Conservation (phyloP, 1,140 invertebrate genomes). For the Heterodera carotae region DNA sequence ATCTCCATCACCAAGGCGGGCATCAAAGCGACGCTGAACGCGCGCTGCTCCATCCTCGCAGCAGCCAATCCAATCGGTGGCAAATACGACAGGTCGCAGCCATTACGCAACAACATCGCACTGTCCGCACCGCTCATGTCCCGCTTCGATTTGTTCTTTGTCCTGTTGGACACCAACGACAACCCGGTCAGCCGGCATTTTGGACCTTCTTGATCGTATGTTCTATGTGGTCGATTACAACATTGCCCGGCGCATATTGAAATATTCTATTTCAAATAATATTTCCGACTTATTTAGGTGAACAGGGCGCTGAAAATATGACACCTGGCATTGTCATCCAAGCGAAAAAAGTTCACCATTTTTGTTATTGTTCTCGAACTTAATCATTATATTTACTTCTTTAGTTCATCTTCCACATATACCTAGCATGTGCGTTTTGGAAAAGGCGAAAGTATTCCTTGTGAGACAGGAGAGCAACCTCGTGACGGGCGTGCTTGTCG, state of each 20-base stretch:
- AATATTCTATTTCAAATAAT: background rate
- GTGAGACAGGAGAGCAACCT: background rate
- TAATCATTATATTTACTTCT: background rate
- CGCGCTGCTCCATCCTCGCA: slow-evolving; percentile 93
- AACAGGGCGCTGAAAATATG: background rate
- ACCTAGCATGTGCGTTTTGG: background rate
- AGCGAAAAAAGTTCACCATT: slow-evolving; percentile 9
- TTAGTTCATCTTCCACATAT: slow-evolving; percentile 13
- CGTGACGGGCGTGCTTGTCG: background rate
- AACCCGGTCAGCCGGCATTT: slow-evolving; percentile 15
- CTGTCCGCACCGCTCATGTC: slow-evolving; percentile 98
- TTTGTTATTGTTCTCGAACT: background rate
- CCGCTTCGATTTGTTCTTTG: slow-evolving; percentile 97
- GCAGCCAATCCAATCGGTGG: slow-evolving; percentile 96
- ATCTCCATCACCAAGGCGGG: slow-evolving; percentile 98
- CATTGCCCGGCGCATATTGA: slow-evolving; percentile 91
- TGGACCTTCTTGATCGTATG: background rate
- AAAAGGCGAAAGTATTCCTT: background rate
- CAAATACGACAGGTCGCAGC: slow-evolving; percentile 89
- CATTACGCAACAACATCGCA: slow-evolving; percentile 89
- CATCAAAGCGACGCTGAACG: slow-evolving; percentile 92
- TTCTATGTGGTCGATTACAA: slow-evolving; percentile 81
- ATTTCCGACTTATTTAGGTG: background rate
- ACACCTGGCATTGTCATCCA: background rate
- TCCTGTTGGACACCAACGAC: slow-evolving; percentile 70